Conservation (phyloP, 2,113 vertebrate genomes). For the Dasyornis broadbenti region DNA sequence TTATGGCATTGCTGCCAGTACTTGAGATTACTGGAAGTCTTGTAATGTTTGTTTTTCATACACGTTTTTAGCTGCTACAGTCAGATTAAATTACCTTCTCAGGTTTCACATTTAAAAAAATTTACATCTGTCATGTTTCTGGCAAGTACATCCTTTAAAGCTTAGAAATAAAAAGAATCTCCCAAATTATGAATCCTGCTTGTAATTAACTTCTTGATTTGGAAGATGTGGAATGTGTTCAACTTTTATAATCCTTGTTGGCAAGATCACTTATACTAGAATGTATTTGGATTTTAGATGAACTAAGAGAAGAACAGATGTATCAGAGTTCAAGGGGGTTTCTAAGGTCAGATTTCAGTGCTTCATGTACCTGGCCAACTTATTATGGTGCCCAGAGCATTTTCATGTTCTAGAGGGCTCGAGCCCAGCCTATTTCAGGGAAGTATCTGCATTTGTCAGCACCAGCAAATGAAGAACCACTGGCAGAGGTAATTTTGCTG, state of each 20-base stretch:
- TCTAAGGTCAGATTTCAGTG: background rate
- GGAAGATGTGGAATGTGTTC: background rate
- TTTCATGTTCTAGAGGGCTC: rapidly evolving
- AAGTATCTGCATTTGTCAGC: background rate
- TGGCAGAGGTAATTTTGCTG: background rate
- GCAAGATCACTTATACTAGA: background rate
- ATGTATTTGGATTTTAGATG: background rate
- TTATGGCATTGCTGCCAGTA: background rate
- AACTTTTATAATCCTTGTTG: background rate
- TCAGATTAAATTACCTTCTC: slow-evolving; percentile 36
- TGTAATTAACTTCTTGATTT: background rate
- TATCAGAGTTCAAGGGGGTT: background rate
- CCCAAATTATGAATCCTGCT: background rate
- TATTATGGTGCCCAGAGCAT: background rate
- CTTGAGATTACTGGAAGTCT: slow-evolving; percentile 17
- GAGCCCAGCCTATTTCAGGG: background rate
- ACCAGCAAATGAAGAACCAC: background rate
- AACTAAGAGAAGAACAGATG: background rate
- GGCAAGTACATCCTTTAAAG: slow-evolving; percentile 11
- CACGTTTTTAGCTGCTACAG: background rate
- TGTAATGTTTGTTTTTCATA: slow-evolving; percentile 36
- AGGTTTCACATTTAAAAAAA: slow-evolving; percentile 19
- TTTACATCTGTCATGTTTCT: slow-evolving; percentile 31
- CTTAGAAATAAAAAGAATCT: slow-evolving; percentile 1
- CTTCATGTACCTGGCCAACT: background rate